Evolutionary conservation across 2,113 vertebrate species (phyloP), one percentile per base, ranked within the genome.

Genomic region (Eulemur macaco): DNA sequence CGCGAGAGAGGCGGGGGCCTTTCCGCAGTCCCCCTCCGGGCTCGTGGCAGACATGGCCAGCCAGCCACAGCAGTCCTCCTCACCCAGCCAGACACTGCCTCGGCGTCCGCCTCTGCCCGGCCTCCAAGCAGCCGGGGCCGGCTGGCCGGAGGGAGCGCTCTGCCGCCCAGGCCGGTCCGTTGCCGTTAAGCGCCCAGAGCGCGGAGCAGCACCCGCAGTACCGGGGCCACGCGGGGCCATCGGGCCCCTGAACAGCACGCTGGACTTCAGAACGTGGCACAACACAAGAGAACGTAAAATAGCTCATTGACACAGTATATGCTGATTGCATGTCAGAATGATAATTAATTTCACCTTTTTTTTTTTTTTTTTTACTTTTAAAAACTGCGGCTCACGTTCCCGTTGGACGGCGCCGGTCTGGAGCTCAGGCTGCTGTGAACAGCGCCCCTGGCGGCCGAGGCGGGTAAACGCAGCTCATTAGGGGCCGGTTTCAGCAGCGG

Each of bases 11-110:
- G 20, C 64, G 3, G 11, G 0, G 47, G 39, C 9, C 47, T 31
- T 5, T 2, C 34, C 27, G 0, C 20, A 6, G n/a, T 0, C 21
- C 5, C n/a, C n/a, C 5, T 3, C 13, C 5, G 0, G 0, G 3
- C 1, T 14, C 54, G 12, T 0, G 25, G 91, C 69, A 63, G 92
- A 47, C 47, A 14, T 1, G 6, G 27, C n/a, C 66, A 14, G 15
- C 37, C 69, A 3, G 17, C 7, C 91, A 0, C 63, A 6, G 66
- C 9, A 0, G 3, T 21, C 56, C 15, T 23, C 82, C 21, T 3
- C 52, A 0, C 84, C 2, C 73, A 31, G 18, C 64, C 63, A 15
- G 37, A 27, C 11, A 0, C 20, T 13, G 69, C 37, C 76, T 76
- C 63, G 7, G 52, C 10, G 10, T 12, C 21, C 42, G 31, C 29